These are phyloP conservation scores for Heloderma charlesbogerti DNA, from an alignment of 2,113 vertebrate genomes.

Conservation along the genomic window DNA sequence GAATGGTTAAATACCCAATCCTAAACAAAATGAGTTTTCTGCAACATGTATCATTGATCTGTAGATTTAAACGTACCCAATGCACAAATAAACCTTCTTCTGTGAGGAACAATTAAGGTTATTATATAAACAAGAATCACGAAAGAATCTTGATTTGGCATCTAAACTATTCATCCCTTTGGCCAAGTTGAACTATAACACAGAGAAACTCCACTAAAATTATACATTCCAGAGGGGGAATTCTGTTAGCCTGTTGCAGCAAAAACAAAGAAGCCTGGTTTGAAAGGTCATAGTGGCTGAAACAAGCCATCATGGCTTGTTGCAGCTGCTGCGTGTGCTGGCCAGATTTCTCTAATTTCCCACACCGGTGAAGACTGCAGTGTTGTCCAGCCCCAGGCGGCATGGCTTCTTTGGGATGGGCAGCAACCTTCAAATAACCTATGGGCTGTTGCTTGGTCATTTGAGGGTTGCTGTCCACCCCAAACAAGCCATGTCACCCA, in stretches of 20 bases:
- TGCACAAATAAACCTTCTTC: not conserved
- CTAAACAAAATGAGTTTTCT: not conserved
- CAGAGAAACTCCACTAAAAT: not conserved
- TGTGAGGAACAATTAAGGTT: not conserved
- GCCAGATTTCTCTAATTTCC: too few species aligned
- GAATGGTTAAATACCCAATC: not conserved
- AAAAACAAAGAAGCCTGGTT: not conserved
- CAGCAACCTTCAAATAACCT: too few species aligned
- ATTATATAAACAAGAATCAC: not conserved
- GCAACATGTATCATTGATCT: not conserved
- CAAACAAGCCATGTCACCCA: too few species aligned
- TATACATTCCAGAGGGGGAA: not conserved
- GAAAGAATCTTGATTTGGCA: not conserved
- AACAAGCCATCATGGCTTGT: too few species aligned
- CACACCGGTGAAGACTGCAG: too few species aligned
- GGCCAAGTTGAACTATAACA: not conserved
- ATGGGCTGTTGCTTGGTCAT: too few species aligned
- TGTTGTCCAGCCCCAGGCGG: too few species aligned
- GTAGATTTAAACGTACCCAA: not conserved
- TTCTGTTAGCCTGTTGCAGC: not conserved
- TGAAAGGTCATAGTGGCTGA: too few species aligned
- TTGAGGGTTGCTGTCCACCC: too few species aligned
- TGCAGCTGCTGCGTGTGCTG: too few species aligned
- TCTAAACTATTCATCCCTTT: not conserved
- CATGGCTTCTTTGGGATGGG: too few species aligned